Conservation (phyloP, 2,797 vertebrate species). For the Eurystomus glaucurus region DNA sequence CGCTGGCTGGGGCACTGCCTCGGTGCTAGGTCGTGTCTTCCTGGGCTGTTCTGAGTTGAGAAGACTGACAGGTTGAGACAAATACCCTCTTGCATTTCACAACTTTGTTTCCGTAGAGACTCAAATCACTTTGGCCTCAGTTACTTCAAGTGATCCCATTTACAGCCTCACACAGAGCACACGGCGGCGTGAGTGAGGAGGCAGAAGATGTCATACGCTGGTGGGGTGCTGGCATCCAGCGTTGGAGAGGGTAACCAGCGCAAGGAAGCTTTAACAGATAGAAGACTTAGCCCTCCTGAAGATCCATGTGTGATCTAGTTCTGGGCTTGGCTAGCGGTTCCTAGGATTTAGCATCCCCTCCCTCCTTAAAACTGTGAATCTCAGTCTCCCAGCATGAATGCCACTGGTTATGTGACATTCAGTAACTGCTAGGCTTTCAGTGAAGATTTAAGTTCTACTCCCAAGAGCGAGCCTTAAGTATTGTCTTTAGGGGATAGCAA, state of each 20-base stretch:
- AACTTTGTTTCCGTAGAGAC: background rate
- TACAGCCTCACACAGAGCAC: fast-evolving
- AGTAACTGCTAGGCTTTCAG: too few species aligned
- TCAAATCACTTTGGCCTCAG: fast-evolving
- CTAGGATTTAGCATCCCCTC: too few species aligned
- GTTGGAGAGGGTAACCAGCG: background rate
- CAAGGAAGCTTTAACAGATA: too few species aligned
- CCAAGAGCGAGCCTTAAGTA: background rate
- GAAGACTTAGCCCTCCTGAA: background rate
- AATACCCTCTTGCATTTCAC: too few species aligned
- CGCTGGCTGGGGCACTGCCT: fast-evolving
- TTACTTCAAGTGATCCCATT: fast-evolving
- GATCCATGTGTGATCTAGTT: too few species aligned
- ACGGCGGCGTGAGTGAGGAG: fast-evolving
- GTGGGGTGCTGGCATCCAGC: background rate
- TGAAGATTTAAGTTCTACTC: background rate
- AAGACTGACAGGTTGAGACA: fast-evolving
- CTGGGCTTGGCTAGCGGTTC: background rate
- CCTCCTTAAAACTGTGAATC: background rate
- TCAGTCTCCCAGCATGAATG: background rate
- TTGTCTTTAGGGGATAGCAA: background rate
- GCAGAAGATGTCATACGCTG: fast-evolving
- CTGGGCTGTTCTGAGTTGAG: fast-evolving
- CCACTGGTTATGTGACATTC: fast-evolving
- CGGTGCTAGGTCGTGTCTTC: fast-evolving